A percentile compares a stretch with the other conserved stretches of the same genome.
Evolutionary conservation across 2,797 vertebrate species (phyloP).

Genomic region (Pseudochirops corinnae): DNA sequence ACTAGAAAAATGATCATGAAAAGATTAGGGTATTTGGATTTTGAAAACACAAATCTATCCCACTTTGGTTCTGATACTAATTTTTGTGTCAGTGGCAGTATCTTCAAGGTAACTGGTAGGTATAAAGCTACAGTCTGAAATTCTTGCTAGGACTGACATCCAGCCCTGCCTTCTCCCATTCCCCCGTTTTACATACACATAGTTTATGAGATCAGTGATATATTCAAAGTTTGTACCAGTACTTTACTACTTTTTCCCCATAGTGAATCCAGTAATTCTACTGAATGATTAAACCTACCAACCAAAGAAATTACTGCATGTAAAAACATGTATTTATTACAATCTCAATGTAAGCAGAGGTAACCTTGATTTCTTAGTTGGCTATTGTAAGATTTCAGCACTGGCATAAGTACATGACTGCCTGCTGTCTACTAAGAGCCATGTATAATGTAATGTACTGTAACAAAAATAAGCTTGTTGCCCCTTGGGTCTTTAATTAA

Average conservation of each 20-base stretch:
- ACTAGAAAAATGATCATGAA: slow-evolving; percentile 34
- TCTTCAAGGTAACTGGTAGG: slow-evolving; percentile 41
- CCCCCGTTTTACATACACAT: slow-evolving; percentile 26
- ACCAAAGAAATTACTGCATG: slow-evolving; percentile 82
- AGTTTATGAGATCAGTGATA: slow-evolving; percentile 48
- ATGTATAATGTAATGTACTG: slow-evolving; percentile 65
- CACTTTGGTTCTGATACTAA: slow-evolving; percentile 2
- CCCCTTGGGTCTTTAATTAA: slow-evolving; percentile 73
- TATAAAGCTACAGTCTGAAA: neutral
- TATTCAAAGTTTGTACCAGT: slow-evolving; percentile 57
- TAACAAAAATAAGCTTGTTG: slow-evolving; percentile 66
- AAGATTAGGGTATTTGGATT: neutral
- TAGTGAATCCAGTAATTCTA: slow-evolving; percentile 54
- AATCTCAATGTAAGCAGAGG: slow-evolving; percentile 55
- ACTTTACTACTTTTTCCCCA: slow-evolving; percentile 58
- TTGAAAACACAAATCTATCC: slow-evolving; percentile 17
- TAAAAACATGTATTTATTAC: slow-evolving; percentile 53
- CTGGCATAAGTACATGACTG: slow-evolving; percentile 24
- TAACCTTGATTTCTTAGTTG: slow-evolving; percentile 47
- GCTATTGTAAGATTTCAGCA: slow-evolving; percentile 31
- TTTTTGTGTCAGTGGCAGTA: slow-evolving; percentile 29
- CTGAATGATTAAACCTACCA: slow-evolving; percentile 61
- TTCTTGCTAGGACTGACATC: slow-evolving; percentile 43
- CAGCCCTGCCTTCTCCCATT: slow-evolving; percentile 22
- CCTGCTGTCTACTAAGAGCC: slow-evolving; percentile 59